These are phyloP conservation scores for Glaucidium brasilianum DNA, from an alignment of 2,113 vertebrate genomes.

Conservation along the genomic window DNA sequence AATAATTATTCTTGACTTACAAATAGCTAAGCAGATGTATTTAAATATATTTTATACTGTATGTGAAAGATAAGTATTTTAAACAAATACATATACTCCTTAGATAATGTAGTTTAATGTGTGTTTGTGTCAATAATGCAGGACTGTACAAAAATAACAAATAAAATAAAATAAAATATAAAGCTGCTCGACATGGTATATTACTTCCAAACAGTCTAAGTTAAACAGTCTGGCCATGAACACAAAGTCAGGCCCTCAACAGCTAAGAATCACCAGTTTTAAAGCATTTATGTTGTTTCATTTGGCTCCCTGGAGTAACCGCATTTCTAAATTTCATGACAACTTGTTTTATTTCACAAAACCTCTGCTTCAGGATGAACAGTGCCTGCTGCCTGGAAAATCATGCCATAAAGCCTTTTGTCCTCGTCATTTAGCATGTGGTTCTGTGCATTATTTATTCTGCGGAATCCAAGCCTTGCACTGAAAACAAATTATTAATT, in stretches of 20 bases:
- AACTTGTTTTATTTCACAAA: slow-evolving; percentile 10
- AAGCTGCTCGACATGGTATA: background rate
- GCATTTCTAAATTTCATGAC: background rate
- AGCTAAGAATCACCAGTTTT: background rate
- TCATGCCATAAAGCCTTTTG: background rate
- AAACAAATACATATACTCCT: background rate
- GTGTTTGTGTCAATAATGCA: background rate
- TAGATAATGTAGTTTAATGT: background rate
- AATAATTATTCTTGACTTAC: background rate
- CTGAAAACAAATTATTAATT: background rate
- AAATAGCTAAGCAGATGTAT: background rate
- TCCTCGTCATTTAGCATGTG: background rate
- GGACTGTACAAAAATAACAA: background rate
- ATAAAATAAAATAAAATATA: background rate
- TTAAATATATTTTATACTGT: background rate
- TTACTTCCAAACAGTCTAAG: background rate
- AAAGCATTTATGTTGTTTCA: background rate
- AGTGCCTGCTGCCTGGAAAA: background rate
- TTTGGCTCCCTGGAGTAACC: background rate
- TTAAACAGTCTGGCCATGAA: background rate
- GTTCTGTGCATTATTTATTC: slow-evolving; percentile 22
- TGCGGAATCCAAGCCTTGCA: background rate
- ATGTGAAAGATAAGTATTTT: background rate
- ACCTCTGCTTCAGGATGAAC: background rate
- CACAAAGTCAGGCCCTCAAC: background rate